Evolutionary conservation across 2,113 vertebrate species (phyloP).

Genomic region (Oryzias celebensis): DNA sequence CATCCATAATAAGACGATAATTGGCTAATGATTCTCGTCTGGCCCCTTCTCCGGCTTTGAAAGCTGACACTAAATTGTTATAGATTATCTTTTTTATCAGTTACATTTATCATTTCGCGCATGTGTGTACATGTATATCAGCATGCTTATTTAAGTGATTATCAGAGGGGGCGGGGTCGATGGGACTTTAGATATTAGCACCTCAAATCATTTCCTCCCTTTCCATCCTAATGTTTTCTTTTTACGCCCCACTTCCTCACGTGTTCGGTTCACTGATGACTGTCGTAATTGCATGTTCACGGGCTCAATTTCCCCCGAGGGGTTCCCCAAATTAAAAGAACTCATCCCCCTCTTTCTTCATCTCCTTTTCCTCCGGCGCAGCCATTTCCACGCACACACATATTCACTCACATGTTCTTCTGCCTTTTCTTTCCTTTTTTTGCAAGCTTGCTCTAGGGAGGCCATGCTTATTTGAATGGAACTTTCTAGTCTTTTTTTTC

Average conservation of each 20-base stretch:
- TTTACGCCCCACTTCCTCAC: constrained; percentile 59
- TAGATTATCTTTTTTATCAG: constrained; percentile 72
- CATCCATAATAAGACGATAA: constrained; percentile 84
- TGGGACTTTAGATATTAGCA: constrained; percentile 55
- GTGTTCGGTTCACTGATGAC: constrained; percentile 73
- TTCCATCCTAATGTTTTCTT: constrained; percentile 59
- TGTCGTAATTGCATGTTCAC: constrained; percentile 78
- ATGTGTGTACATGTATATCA: background rate
- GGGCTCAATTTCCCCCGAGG: constrained; percentile 74
- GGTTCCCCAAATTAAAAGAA: constrained; percentile 80
- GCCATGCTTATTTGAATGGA: constrained; percentile 78
- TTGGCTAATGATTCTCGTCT: constrained; percentile 76
- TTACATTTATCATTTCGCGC: constrained; percentile 69
- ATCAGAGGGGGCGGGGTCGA: constrained; percentile 32
- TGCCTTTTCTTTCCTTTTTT: constrained; percentile 30
- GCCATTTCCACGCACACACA: constrained; percentile 34
- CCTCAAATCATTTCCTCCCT: constrained; percentile 65
- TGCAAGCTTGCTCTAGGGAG: constrained; percentile 67
- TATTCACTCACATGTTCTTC: constrained; percentile 20
- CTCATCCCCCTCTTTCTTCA: constrained; percentile 73
- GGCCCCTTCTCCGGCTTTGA: constrained; percentile 19
- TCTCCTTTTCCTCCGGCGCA: constrained; percentile 60
- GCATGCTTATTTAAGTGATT: background rate
- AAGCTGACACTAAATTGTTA: constrained; percentile 69
- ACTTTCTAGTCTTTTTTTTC: constrained; percentile 67